Conservation (phyloP, 1,140 invertebrate species). For the Galleria mellonella region DNA sequence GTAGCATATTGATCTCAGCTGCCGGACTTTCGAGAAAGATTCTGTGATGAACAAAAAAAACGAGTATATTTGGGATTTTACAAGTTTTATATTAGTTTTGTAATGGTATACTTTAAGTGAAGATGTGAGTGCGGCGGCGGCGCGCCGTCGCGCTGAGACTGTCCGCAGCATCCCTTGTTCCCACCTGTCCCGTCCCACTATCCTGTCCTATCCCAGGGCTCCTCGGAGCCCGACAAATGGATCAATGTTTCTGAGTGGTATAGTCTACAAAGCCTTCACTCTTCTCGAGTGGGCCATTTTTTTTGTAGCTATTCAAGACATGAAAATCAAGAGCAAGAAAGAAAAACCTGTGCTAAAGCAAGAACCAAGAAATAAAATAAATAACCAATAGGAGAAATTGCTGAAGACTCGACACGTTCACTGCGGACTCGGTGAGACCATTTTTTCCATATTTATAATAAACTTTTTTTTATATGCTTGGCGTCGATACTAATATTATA, state of each 20-base stretch:
- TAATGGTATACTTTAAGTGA: constrained; percentile 69
- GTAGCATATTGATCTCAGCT: constrained; percentile 66
- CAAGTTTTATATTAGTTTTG: constrained; percentile 72
- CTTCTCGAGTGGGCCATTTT: constrained; percentile 24
- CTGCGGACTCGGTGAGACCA: too few relatives aligned
- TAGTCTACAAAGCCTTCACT: constrained; percentile 22
- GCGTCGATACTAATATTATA: too few relatives aligned
- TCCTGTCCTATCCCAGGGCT: constrained; percentile 56
- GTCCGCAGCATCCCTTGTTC: constrained; percentile 45
- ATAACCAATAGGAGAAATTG: too few relatives aligned
- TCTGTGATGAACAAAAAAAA: constrained; percentile 71
- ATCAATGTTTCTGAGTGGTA: constrained; percentile 34
- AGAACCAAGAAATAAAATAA: too few relatives aligned
- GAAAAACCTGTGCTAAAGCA: too few relatives aligned
- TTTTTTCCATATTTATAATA: too few relatives aligned
- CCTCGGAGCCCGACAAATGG: constrained; percentile 55
- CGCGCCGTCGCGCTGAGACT: constrained; percentile 22
- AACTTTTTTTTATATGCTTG: too few relatives aligned
- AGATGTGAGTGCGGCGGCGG: constrained; percentile 42
- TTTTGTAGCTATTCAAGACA: constrained; percentile 1
- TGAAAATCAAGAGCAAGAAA: too few relatives aligned
- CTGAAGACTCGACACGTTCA: too few relatives aligned
- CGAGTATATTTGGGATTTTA: constrained; percentile 68
- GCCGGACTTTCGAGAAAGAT: constrained; percentile 48
- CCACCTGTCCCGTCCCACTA: constrained; percentile 42